These are phyloP conservation scores for Hypotaenidia okinawae DNA, from an alignment of 2,797 vertebrate genomes.

Conservation along the genomic window DNA sequence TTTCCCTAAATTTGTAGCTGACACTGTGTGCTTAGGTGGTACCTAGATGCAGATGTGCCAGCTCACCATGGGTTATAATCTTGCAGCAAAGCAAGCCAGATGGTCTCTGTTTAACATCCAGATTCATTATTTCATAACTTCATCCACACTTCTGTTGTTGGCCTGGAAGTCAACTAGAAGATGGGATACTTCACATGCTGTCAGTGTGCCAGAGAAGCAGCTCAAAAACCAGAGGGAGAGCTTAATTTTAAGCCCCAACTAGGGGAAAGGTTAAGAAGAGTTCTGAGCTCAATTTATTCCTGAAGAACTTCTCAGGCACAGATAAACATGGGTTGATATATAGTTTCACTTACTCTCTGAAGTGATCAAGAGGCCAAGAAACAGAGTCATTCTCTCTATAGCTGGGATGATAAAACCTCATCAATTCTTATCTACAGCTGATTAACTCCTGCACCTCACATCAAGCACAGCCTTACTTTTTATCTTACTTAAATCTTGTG, in stretches of 20 bases:
- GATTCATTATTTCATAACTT: constrained; percentile 51
- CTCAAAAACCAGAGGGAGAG: constrained; percentile 42
- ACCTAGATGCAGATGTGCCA: constrained; percentile 25
- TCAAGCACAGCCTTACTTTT: constrained; percentile 43
- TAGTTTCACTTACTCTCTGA: constrained; percentile 7
- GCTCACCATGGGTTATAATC: neutral
- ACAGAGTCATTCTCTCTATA: neutral
- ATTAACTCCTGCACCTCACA: constrained; percentile 56
- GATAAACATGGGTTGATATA: constrained; percentile 47
- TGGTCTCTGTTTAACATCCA: constrained; percentile 55
- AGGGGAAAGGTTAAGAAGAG: constrained; percentile 49
- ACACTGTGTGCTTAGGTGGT: neutral
- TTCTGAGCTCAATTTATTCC: constrained; percentile 53
- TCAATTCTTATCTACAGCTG: constrained; percentile 64
- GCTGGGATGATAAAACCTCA: constrained; percentile 26
- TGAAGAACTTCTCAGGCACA: constrained; percentile 41
- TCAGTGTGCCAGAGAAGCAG: constrained; percentile 12
- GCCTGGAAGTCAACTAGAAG: constrained; percentile 46
- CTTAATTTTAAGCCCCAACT: constrained; percentile 43
- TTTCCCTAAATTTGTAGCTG: neutral
- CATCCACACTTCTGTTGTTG: neutral
- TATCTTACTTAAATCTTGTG: constrained; percentile 54
- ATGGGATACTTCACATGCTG: constrained; percentile 28
- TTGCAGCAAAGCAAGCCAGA: constrained; percentile 34
- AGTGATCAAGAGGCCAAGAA: constrained; percentile 48